Evolutionary conservation across 1,140 invertebrate species (phyloP), one percentile per base, ranked within the genome.

Genomic region (Heliconius eleuchia): DNA sequence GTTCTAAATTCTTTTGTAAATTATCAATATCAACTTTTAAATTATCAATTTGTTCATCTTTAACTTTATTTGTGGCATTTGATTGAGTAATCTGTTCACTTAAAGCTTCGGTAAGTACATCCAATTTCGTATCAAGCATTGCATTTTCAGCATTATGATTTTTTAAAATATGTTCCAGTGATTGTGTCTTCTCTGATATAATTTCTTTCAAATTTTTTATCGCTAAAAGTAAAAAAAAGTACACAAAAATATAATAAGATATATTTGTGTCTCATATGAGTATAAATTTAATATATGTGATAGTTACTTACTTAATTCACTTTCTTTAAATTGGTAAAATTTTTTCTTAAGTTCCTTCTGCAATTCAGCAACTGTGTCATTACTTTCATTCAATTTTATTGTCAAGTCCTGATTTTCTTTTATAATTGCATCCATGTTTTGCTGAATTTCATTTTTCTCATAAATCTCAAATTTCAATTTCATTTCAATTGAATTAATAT

Each of bases 1-100:
- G 50, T 72, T 83, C 73, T 70, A 83, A 16, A 13, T 50, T 11
- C 42, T 52, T 71, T 50, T 78, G 77, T 9, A 87, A 34, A 11
- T 77, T 82, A 72, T 84, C 80, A 11, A 83, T 72, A 73, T 87
- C 82, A 23, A 79, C 73, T 42, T 83, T 83, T 50, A 88, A 76
- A 39, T n/a, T 80, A 52, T 86, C 71, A 52, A 86, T 86, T 78
- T 83, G 70, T 71, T 85, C 66, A 23, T 84, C 83, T 76, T 87
- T 83, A 37, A 75, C 83, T 76, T 85, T 80, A 66, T 80, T 74
- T 55, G 55, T 72, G 46, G 73, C 79, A 18, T 82, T 84, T 8
- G 79, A 82, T 34, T 82, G 82, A 9, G 60, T 52, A 34, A 70
- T 81, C 1, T 85, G n/a, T 74, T 86, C 83, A 74, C 84, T 86